phyloP scores from a whole-genome alignment of 2,888 invertebrate genomes.

The Phyllotreta cruciferae region DNA sequence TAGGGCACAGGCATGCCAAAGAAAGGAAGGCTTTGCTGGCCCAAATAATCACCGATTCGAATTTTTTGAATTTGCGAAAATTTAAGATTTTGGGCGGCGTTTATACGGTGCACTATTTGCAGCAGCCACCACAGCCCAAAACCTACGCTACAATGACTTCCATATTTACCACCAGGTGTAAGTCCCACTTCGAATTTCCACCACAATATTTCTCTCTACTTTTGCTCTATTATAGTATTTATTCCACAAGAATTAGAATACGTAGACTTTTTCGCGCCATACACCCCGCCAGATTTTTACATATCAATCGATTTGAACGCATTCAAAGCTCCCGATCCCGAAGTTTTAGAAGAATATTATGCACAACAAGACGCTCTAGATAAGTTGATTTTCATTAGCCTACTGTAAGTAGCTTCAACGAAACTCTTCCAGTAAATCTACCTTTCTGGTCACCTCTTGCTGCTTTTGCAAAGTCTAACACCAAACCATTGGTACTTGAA shows the following conservation, averaged over 20 bases:
- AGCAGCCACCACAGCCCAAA: conserved; percentile 81
- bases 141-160: conserved; percentile 60
- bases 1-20: conserved; percentile 14
- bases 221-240: conserved; percentile 2
- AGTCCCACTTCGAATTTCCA: conserved; percentile 49
- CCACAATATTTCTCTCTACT: background rate
- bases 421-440: too few relatives aligned
- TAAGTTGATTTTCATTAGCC: conserved; percentile 1
- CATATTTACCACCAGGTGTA: conserved; percentile 65
- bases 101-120: conserved; percentile 73
- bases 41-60: conserved; percentile 1
- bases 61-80: conserved; percentile 76
- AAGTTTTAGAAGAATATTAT: background rate
- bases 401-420: background rate
- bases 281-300: background rate
- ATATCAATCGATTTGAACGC: background rate
- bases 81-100: conserved; percentile 80
- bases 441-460: too few relatives aligned
- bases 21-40: conserved; percentile 2
- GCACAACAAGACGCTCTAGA: background rate
- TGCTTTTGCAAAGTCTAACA: too few relatives aligned
- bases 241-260: conserved; percentile 1
- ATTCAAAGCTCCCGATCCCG: background rate
- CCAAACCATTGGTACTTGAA: too few relatives aligned
- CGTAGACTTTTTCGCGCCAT: background rate